A percentile compares a stretch with the other conserved stretches of the same genome.
Evolutionary conservation across 2,113 vertebrate species (phyloP).

Genomic region (Castor canadensis): DNA sequence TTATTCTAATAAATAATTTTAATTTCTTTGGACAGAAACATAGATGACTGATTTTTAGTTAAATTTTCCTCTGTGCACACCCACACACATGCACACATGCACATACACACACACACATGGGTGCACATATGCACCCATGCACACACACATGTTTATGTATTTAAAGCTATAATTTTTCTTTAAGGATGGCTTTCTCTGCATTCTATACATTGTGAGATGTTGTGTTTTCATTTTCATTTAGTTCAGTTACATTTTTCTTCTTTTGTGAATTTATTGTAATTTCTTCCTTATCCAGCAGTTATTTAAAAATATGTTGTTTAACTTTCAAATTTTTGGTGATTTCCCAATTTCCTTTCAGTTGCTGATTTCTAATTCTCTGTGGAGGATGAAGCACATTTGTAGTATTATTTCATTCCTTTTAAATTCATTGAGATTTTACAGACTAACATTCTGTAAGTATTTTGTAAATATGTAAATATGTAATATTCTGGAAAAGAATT

Average conservation of each 20-base stretch:
- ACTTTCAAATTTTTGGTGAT: neutral
- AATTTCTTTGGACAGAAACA: constrained; percentile 4
- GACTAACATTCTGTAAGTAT: too few relatives aligned
- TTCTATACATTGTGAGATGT: too few relatives aligned
- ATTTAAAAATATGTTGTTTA: neutral
- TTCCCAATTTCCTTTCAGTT: neutral
- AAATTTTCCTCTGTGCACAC: neutral
- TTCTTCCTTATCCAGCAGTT: too few relatives aligned
- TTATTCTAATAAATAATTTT: too few relatives aligned
- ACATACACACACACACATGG: too few relatives aligned
- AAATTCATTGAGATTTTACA: neutral
- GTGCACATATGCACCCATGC: too few relatives aligned
- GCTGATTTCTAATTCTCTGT: neutral
- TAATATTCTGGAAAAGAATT: neutral
- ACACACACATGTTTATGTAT: too few relatives aligned
- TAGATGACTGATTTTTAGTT: neutral
- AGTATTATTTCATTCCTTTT: neutral
- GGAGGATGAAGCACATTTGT: neutral
- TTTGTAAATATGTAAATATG: neutral
- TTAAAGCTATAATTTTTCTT: neutral
- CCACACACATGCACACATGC: neutral
- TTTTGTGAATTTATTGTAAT: neutral
- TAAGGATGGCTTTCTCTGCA: neutral
- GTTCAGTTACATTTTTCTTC: neutral
- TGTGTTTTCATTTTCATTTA: neutral